Evolutionary conservation across 2,797 vertebrate species (phyloP).

Genomic region (Columba guinea): DNA sequence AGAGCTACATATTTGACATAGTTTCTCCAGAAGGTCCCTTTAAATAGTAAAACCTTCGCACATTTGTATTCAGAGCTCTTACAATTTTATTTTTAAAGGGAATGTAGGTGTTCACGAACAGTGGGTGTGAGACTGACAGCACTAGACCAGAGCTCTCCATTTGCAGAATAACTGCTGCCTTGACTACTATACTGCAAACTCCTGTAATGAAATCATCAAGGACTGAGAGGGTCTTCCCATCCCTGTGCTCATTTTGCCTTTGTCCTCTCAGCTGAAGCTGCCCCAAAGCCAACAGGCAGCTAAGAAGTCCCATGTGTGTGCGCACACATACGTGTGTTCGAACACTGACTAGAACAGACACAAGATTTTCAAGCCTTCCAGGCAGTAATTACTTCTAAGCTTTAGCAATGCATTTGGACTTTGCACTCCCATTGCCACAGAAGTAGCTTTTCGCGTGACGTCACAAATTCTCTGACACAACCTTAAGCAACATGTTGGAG

Average conservation of each 20-base stretch:
- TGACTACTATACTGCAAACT: neutral
- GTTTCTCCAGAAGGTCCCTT: slow-evolving; percentile 49
- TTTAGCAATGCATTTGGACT: neutral
- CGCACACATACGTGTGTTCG: neutral
- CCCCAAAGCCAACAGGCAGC: neutral
- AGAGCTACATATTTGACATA: slow-evolving; percentile 29
- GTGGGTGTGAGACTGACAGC: slow-evolving; percentile 60
- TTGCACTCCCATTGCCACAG: neutral
- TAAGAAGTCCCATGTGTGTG: neutral
- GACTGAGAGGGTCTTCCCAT: neutral
- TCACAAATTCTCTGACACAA: neutral
- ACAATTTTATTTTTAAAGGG: slow-evolving; percentile 45
- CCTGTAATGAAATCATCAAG: neutral
- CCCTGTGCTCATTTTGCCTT: neutral
- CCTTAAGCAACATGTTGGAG: neutral
- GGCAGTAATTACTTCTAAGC: neutral
- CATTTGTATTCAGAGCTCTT: slow-evolving; percentile 59
- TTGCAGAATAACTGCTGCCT: slow-evolving; percentile 39
- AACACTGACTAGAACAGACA: neutral
- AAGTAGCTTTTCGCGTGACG: neutral
- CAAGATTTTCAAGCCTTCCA: neutral
- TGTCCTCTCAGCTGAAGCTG: neutral
- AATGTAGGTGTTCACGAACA: slow-evolving; percentile 33
- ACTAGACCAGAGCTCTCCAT: slow-evolving; percentile 51
- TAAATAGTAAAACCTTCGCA: slow-evolving; percentile 46